Evolutionary conservation across 2,113 vertebrate species (phyloP), one percentile per base, ranked within the genome.

Genomic region (Cyprinus carpio): DNA sequence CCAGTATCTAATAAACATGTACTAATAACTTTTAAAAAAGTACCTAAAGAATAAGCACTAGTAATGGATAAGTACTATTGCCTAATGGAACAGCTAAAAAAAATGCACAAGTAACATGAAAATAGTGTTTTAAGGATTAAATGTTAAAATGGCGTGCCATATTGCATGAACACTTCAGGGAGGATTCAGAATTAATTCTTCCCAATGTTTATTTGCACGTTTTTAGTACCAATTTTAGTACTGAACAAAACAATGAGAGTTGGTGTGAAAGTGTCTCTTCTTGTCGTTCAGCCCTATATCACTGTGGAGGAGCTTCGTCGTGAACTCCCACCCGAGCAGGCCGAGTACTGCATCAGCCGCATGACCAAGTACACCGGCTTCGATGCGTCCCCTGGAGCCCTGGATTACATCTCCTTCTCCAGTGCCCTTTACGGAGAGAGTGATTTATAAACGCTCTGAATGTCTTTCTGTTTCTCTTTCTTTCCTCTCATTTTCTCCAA

Each of bases 321-420:
- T 49, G 97, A 97, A 91, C 95, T 97, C 84, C 97, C 96, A 0
- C 93, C 94, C 0, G 96, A 97, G 91, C 97, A 98, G 93, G 97
- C 97, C 0, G 96, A 97, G 89, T 97, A 97, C 88, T 98, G 97
- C 94, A 97, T 98, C 95, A 95, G 84, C 89, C 94, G 96, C 90
- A 98, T 98, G 97, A 94, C 90, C 25, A 91, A 95, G 89, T 98
- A 95, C 93, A 46, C 92, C 43, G 96, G 96, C 7, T 1, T 91
- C 0, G 96, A 96, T 9, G 27, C 89, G 2, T 74, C 92, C 0
- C 0, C 92, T 0, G 96, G 95, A 29, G 96, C 96, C 84, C 95
- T 98, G 90, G 97, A 98, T 94, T 97, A 98, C 43, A 94, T 97
- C 91, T 97, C 96, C 92, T 97, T 98, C 95, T 97, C 97, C 92